Evolutionary conservation across 1,140 invertebrate species (phyloP).

Genomic region (Mya arenaria): DNA sequence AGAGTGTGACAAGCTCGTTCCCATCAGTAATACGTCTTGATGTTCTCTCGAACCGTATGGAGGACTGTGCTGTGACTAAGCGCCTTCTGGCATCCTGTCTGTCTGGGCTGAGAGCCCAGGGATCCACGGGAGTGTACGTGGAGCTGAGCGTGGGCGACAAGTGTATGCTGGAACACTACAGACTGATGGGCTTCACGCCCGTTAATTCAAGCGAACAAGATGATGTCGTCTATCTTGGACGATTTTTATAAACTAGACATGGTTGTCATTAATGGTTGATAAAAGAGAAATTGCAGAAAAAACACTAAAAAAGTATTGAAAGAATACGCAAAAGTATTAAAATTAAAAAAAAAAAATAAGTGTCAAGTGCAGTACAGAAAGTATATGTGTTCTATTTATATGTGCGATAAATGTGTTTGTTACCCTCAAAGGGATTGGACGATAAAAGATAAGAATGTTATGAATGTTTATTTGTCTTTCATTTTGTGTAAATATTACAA

Average conservation of each 20-base stretch:
- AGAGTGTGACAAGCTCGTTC: slow-evolving; percentile 86
- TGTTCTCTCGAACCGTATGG: slow-evolving; percentile 85
- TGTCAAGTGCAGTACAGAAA: no score
- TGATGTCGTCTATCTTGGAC: slow-evolving; percentile 70
- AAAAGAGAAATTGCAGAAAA: no score
- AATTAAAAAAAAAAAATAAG: no score
- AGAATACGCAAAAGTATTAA: no score
- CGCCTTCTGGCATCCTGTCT: slow-evolving; percentile 93
- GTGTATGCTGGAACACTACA: slow-evolving; percentile 91
- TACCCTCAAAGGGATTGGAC: no score
- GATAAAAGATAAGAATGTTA: no score
- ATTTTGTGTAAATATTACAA: no score
- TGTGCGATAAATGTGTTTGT: no score
- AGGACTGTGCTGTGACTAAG: slow-evolving; percentile 92
- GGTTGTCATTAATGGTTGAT: no score
- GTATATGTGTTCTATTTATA: no score
- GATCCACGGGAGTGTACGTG: slow-evolving; percentile 93
- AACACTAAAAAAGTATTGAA: no score
- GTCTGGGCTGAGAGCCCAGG: slow-evolving; percentile 92
- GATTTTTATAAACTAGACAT: slow-evolving; percentile 42
- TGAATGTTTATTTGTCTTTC: no score
- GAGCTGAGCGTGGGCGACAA: slow-evolving; percentile 88
- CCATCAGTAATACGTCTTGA: slow-evolving; percentile 90
- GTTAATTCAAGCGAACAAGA: slow-evolving; percentile 59
- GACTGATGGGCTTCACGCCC: slow-evolving; percentile 90